A percentile compares a stretch with the other conserved stretches of the same genome.
Conservation (phyloP, 2,888 invertebrate species). For the Rugalucina vietnamica region DNA sequence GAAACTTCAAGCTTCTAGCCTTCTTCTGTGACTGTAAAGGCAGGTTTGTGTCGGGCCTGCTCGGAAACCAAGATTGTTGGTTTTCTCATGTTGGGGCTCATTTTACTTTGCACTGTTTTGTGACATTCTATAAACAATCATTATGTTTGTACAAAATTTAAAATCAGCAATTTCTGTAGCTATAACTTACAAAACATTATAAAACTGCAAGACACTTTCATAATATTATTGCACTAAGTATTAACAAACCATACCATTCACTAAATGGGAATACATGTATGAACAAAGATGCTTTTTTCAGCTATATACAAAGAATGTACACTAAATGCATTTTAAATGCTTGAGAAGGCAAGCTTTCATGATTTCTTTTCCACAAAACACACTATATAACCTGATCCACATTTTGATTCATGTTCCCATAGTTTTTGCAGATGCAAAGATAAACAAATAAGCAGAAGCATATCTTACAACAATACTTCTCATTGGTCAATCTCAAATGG, state of each 20-base stretch:
- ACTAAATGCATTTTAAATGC: constrained; percentile 9
- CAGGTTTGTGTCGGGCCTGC: too few relatives aligned
- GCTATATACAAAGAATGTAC: not conserved
- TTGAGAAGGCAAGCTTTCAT: not conserved
- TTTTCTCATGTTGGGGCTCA: too few relatives aligned
- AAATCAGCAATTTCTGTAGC: not conserved
- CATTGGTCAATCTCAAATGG: constrained; percentile 54
- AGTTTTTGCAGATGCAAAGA: not conserved
- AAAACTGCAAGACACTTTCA: not conserved
- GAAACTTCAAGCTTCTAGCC: too few relatives aligned
- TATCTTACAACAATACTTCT: not conserved
- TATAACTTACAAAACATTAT: not conserved
- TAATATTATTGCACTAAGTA: constrained; percentile 12
- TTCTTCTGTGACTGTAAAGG: too few relatives aligned
- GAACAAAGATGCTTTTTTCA: not conserved
- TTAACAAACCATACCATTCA: constrained; percentile 11
- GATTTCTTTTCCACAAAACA: not conserved
- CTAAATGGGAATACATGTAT: not conserved
- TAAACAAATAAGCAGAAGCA: not conserved
- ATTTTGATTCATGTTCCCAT: not conserved
- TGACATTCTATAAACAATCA: too few relatives aligned
- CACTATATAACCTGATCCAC: not conserved
- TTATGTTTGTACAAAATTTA: too few relatives aligned
- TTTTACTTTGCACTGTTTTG: too few relatives aligned
- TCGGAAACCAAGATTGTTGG: too few relatives aligned